Evolutionary conservation across 2,113 vertebrate genomes (phyloP).

Genomic region (Fulica atra): DNA sequence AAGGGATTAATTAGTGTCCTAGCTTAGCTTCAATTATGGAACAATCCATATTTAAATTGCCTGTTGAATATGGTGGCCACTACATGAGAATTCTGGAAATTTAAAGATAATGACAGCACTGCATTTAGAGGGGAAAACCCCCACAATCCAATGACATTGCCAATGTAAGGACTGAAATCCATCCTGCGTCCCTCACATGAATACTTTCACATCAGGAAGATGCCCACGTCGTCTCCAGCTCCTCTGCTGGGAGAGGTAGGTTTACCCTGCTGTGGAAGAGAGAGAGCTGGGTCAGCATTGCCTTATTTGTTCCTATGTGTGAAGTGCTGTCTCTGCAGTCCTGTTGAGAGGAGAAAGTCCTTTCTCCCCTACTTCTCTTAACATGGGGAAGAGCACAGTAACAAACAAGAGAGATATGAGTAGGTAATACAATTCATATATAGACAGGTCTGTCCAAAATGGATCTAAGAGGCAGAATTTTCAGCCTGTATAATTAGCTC

Average conservation of each 20-base stretch:
- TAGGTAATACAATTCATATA: neutral
- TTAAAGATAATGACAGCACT: neutral
- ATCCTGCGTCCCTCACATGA: neutral
- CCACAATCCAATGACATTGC: neutral
- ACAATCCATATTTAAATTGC: constrained; percentile 54
- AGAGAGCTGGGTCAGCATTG: neutral
- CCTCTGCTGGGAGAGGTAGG: neutral
- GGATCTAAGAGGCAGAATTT: neutral
- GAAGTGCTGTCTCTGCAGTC: neutral
- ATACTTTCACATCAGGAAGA: neutral
- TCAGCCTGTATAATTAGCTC: neutral
- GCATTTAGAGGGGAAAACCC: neutral
- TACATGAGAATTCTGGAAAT: neutral
- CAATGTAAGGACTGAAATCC: neutral
- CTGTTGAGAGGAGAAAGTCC: neutral
- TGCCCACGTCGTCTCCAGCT: neutral
- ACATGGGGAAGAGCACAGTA: rapidly evolving
- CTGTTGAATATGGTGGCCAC: neutral
- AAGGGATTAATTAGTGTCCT: constrained; percentile 61
- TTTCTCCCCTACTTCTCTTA: neutral
- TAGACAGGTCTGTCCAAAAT: neutral
- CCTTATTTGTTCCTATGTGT: neutral
- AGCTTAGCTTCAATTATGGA: constrained; percentile 44
- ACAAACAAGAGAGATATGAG: neutral
- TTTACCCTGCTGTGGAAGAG: neutral